A percentile compares a stretch with the other conserved stretches of the same genome.
phyloP scores from a whole-genome alignment of 2,888 invertebrate genomes.

The Strigamia transsilvanica region DNA sequence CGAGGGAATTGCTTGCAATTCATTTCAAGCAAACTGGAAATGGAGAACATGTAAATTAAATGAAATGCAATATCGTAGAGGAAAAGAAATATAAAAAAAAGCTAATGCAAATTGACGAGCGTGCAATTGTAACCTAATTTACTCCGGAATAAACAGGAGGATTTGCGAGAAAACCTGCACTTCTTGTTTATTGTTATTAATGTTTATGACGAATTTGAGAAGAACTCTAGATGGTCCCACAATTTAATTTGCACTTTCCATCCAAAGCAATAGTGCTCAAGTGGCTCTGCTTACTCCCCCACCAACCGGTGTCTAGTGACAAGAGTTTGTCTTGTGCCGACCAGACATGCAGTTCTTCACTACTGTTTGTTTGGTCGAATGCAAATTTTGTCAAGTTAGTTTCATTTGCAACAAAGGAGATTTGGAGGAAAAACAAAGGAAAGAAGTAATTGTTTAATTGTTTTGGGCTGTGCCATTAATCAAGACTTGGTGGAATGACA shows the following conservation, averaged over 20 bases:
- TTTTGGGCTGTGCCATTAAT: not conserved
- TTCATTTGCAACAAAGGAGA: not conserved
- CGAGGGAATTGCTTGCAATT: slow-evolving; percentile 18
- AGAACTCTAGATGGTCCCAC: not conserved
- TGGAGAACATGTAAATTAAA: slow-evolving; percentile 15
- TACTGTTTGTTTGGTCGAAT: not conserved
- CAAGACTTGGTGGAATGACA: not conserved
- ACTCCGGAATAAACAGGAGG: slow-evolving; percentile 15
- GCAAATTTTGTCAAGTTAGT: not conserved
- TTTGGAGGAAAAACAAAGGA: not conserved
- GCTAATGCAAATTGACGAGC: slow-evolving; percentile 27
- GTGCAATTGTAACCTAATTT: slow-evolving; percentile 42
- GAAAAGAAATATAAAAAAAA: not conserved
- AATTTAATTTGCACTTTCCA: not conserved
- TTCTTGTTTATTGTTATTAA: slow-evolving; percentile 2
- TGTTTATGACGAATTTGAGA: slow-evolving; percentile 5
- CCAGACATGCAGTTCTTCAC: not conserved
- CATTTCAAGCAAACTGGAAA: slow-evolving; percentile 29
- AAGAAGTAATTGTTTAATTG: not conserved
- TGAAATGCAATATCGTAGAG: not conserved
- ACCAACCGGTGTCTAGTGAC: not conserved
- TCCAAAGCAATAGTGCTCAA: not conserved
- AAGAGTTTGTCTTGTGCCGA: not conserved
- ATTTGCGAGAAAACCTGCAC: not conserved
- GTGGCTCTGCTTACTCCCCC: not conserved